These are phyloP conservation scores for Drosophila ercepeae DNA, from an alignment of 1,140 invertebrate species.

Conservation along the genomic window DNA sequence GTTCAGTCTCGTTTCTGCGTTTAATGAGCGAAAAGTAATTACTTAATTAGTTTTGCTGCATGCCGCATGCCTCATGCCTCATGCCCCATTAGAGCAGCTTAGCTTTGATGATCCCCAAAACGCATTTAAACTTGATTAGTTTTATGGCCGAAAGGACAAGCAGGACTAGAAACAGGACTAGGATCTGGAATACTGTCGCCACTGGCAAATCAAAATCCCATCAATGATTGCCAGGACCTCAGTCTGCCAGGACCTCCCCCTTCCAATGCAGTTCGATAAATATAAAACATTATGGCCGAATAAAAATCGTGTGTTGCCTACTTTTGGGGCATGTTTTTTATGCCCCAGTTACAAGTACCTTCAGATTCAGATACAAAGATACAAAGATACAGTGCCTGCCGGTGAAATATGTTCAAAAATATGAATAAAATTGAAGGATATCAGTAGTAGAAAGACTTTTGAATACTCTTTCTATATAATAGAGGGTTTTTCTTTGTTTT, in stretches of 20 bases:
- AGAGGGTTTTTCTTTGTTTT: not conserved
- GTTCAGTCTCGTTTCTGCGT: too few species aligned
- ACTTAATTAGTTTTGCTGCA: constrained; percentile 69
- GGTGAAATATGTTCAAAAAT: constrained; percentile 12
- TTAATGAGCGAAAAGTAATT: constrained; percentile 82
- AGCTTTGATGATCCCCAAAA: constrained; percentile 37
- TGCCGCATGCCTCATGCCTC: not conserved
- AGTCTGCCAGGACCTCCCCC: not conserved
- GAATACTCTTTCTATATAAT: not conserved
- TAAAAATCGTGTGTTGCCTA: constrained; percentile 62
- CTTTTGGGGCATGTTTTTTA: constrained; percentile 62
- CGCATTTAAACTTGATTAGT: constrained; percentile 81
- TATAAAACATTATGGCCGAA: constrained; percentile 39
- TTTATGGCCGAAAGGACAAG: constrained; percentile 48
- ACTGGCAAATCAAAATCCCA: constrained; percentile 71
- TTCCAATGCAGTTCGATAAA: not conserved
- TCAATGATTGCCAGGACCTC: constrained; percentile 52
- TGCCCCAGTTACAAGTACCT: constrained; percentile 12
- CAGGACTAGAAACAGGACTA: not conserved
- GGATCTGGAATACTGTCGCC: constrained; percentile 25
- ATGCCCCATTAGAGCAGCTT: constrained; percentile 67
- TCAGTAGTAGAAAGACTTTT: not conserved
- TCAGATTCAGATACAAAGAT: constrained; percentile 10
- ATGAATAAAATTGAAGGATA: not conserved
- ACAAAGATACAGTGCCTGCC: not conserved